Conservation (phyloP, 2,113 vertebrate genomes). For the Seriola quinqueradiata region DNA sequence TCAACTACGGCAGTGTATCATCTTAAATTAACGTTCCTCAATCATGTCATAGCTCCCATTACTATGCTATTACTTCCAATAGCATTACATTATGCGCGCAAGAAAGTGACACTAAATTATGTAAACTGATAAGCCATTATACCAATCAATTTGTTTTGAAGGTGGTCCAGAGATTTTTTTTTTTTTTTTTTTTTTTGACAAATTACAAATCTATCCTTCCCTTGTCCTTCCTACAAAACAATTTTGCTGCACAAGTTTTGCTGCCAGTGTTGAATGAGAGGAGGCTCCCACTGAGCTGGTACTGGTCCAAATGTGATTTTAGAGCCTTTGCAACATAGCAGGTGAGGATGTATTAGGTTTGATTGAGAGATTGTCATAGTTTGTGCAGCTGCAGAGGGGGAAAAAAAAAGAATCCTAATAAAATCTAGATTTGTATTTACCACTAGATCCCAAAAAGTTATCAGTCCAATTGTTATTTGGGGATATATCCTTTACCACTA, state of each 20-base stretch:
- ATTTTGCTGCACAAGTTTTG: conserved; percentile 21
- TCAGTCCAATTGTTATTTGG: conserved; percentile 38
- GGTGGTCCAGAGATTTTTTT: conserved; percentile 11
- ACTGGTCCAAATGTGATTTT: conserved; percentile 56
- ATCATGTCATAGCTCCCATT: conserved; percentile 34
- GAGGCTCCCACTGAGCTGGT: conserved; percentile 34
- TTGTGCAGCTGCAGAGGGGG: conserved; percentile 35
- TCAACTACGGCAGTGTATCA: conserved; percentile 42
- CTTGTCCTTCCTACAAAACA: conserved; percentile 42
- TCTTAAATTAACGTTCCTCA: conserved; percentile 44
- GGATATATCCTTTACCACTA: conserved; percentile 51
- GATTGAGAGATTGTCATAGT: conserved; percentile 52
- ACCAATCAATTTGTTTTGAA: conserved; percentile 39
- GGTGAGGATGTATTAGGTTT: conserved; percentile 50
- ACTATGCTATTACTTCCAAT: conserved; percentile 43
- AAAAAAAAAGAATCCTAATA: conserved; percentile 18
- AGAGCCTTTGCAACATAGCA: conserved; percentile 46
- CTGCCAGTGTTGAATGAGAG: conserved; percentile 40
- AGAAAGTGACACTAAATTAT: conserved; percentile 44
- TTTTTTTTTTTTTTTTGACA: conserved; percentile 6
- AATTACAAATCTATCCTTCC: conserved; percentile 46
- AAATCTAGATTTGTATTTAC: conserved; percentile 13
- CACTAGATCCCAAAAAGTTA: conserved; percentile 47
- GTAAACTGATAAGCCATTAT: conserved; percentile 41
- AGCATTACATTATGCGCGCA: conserved; percentile 45